Base-by-base conservation (phyloP, 2,888 invertebrate genomes). In the Glaucopsyche alexis region DNA sequence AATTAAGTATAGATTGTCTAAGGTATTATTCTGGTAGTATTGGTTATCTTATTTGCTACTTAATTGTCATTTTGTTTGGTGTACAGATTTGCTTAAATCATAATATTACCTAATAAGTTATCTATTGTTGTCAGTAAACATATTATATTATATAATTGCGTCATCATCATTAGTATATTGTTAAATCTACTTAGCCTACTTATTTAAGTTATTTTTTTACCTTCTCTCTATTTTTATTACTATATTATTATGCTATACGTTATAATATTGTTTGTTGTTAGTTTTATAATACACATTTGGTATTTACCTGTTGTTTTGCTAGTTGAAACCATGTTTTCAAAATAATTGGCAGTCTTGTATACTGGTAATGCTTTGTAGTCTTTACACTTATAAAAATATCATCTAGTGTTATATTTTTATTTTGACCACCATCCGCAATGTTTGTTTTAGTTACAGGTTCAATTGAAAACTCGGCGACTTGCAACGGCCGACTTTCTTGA, bases 311-410 rank as follows among this genome's bases (percentile, higher is more conserved):
- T 85, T 97, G 94, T 88, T 95, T 96, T 72, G 98, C 98, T 84
- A 98, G 94, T 88, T 96, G 96, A 88, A 98, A 98, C 99, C 99
- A 99, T 76, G 99, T 99, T 91, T 96, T 96, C 86, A 98, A 94
- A 83, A 99, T 96, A 77, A 98, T 94, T 73, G 96, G 96, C 83
- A 99, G 89, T 81, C 99, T 95, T 72, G 96, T 95, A 78, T 95
- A 93, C 87, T 99, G 98, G 91, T 97, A 98, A 90, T 95, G 95
- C 86, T 96, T 95, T 74, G 98, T 97, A 77, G 99, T 98, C 93
- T 99, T 99, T 73, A 99, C 98, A 93, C 97, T 97, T 87, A 99
- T 97, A 91, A 98, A 98, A 83, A 99, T 94, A 91, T 98, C 98
- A 90, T 96, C 95, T 81, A 98, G 91, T 80, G 94, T 95, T 78